These are phyloP conservation scores for Lepus oiostolus DNA, from an alignment of 2,797 vertebrate species.

Conservation along the genomic window DNA sequence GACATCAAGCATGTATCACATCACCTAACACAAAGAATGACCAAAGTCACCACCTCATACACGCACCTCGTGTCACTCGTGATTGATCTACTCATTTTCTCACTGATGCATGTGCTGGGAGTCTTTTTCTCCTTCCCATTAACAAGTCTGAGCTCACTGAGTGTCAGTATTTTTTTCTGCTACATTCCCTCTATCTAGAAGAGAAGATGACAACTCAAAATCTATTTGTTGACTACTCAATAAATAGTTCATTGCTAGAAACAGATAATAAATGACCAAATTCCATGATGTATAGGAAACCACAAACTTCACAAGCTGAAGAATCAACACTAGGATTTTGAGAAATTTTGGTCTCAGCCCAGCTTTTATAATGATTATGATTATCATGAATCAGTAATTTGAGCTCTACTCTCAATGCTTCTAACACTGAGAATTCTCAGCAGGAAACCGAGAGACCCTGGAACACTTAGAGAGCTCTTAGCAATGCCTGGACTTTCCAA, in stretches of 20 bases:
- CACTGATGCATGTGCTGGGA: not conserved
- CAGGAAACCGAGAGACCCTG: not conserved
- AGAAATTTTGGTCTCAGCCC: not conserved
- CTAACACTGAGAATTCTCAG: not conserved
- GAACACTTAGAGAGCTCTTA: not conserved
- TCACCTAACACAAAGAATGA: not conserved
- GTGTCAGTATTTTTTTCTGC: not conserved
- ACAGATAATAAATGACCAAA: not conserved
- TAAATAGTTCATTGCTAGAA: conserved; percentile 35
- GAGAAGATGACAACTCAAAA: not conserved
- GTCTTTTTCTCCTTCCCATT: not conserved
- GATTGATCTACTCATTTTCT: not conserved
- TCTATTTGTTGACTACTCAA: not conserved
- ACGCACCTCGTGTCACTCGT: fast-evolving
- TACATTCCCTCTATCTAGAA: not conserved
- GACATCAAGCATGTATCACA: not conserved
- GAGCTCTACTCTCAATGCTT: not conserved
- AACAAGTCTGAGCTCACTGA: not conserved
- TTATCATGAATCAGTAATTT: not conserved
- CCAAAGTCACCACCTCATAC: fast-evolving
- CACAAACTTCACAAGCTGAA: not conserved
- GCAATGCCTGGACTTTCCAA: not conserved
- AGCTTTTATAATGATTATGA: not conserved
- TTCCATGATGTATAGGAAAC: not conserved
- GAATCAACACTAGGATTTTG: not conserved